Evolutionary conservation across 1,140 invertebrate species (phyloP), one percentile per base, ranked within the genome.

Genomic region (Metopolophium dirhodum): DNA sequence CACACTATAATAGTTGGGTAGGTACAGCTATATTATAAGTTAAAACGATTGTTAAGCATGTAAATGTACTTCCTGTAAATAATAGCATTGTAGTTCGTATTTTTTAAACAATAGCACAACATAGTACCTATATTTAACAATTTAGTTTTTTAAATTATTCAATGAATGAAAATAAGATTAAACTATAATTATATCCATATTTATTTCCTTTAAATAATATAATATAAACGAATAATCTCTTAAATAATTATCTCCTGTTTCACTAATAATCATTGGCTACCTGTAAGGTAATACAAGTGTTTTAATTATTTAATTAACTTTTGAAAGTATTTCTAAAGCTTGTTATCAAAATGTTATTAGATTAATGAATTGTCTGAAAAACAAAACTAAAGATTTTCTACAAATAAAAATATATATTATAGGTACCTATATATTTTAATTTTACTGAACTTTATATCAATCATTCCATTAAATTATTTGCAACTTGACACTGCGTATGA

Each of bases 41-140:
- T n/a, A 87, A n/a, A 45, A 87, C 30, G 85, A 87, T 87, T 87
- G 41, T 26, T 47, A 87, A 87, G 41, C 85, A 87, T 87, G 85
- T 47, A n/a, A 47, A 87, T 87, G 26, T 47, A 87, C 85, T 87
- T 87, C 85, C 85, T 87, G 85, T n/a, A 47, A 87, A 47, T 87
- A 87, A 87, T 87, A 87, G 85, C 85, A 87, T 87, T 87, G 85
- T 47, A 87, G 30, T 87, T 87, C 14, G 83, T 87, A n/a, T 87
- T 87, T 85, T 87, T 45, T 47, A 87, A 87, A 87, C 85, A 87
- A 87, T 87, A 87, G 85, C 11, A 77, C 14, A 14, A 87, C 85
- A 87, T 87, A 87, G 23, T n/a, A 77, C 14, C 30, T 87, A 45
- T 87, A 87, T 49, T 87, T 49, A 87, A 87, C 85, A n/a, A 45